These are phyloP conservation scores for Papilio machaon DNA, from an alignment of 1,140 invertebrate genomes.

Conservation along the genomic window DNA sequence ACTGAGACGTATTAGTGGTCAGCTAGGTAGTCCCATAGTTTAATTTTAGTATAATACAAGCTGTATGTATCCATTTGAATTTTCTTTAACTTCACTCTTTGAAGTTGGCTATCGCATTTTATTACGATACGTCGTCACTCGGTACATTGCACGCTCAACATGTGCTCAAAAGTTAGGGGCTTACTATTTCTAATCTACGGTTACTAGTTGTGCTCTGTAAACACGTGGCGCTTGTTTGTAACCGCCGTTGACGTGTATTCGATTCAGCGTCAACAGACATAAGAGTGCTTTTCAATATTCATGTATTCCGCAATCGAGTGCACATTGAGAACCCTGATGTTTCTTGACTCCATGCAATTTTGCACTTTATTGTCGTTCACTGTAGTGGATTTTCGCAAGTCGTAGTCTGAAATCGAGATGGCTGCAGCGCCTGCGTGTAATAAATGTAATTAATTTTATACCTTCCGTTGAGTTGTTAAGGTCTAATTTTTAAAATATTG, in stretches of 20 bases:
- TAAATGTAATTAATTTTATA: slow-evolving; percentile 39
- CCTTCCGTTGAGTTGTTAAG: slow-evolving; percentile 44
- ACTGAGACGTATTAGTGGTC: neutral
- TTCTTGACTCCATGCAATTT: slow-evolving; percentile 50
- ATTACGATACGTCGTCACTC: slow-evolving; percentile 15
- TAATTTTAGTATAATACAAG: neutral
- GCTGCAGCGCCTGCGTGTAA: slow-evolving; percentile 53
- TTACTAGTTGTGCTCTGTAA: slow-evolving; percentile 69
- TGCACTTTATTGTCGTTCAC: slow-evolving; percentile 60
- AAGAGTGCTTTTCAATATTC: slow-evolving; percentile 78
- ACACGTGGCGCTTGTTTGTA: slow-evolving; percentile 66
- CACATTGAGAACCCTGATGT: slow-evolving; percentile 62
- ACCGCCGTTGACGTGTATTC: slow-evolving; percentile 58
- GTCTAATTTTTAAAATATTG: slow-evolving; percentile 38
- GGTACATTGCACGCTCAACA: slow-evolving; percentile 48
- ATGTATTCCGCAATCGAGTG: slow-evolving; percentile 67
- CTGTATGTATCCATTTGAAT: neutral
- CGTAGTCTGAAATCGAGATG: slow-evolving; percentile 46
- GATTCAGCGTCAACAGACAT: slow-evolving; percentile 64
- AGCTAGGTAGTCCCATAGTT: neutral
- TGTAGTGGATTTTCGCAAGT: slow-evolving; percentile 60
- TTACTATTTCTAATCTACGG: slow-evolving; percentile 64
- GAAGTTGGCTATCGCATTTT: slow-evolving; percentile 22
- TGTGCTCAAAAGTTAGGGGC: slow-evolving; percentile 62
- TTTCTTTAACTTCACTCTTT: neutral